Evolutionary conservation across 2,797 vertebrate species (phyloP).

Genomic region (Halcyon badia): DNA sequence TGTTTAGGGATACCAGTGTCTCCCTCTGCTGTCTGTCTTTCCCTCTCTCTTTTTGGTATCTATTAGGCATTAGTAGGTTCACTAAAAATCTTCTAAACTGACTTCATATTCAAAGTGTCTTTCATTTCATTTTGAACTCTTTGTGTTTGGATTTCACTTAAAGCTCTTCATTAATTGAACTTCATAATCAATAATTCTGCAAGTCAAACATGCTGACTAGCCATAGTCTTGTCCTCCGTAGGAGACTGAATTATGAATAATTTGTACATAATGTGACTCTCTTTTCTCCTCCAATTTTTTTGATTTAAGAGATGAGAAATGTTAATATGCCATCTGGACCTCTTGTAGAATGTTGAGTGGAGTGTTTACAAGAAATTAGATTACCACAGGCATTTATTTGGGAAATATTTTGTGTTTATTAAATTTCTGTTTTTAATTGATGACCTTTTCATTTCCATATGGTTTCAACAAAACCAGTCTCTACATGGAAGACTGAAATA

Average conservation of each 20-base stretch:
- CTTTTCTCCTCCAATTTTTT: not conserved
- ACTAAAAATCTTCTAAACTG: not conserved
- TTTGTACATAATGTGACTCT: not conserved
- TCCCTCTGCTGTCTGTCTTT: not conserved
- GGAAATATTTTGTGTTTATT: constrained; percentile 84
- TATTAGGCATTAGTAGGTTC: not conserved
- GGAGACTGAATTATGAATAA: constrained; percentile 47
- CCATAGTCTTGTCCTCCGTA: not conserved
- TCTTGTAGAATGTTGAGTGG: constrained; percentile 69
- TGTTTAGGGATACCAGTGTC: not conserved
- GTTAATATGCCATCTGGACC: constrained; percentile 73
- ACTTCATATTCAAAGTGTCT: not conserved
- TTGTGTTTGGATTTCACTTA: constrained; percentile 21
- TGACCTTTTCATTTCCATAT: constrained; percentile 80
- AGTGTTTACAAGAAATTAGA: constrained; percentile 82
- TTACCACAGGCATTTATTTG: constrained; percentile 83
- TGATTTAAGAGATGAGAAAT: constrained; percentile 55
- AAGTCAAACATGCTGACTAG: not conserved
- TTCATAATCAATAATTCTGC: constrained; percentile 18
- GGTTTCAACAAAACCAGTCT: constrained; percentile 75
- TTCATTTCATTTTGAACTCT: constrained; percentile 12
- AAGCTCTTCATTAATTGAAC: constrained; percentile 24
- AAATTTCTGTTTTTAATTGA: constrained; percentile 82
- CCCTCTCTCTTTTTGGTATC: not conserved
- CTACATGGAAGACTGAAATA: constrained; percentile 46